Percentiles rank a stretch among this genome's conserved stretches.
phyloP scores from a whole-genome alignment of 2,888 invertebrate genomes.

The Strigamia maritima region DNA sequence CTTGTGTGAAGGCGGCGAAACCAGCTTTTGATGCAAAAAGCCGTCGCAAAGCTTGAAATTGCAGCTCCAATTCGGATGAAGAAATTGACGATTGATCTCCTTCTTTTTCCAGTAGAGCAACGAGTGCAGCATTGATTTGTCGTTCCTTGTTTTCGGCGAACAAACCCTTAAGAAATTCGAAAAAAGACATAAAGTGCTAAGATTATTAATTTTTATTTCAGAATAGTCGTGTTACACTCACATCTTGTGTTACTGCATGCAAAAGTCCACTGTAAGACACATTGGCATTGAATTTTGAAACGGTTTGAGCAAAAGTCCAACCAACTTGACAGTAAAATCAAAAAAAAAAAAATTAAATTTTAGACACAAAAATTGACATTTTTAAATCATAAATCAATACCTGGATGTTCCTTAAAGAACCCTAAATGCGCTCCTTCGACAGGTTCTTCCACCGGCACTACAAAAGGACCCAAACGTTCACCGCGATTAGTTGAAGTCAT shows the following conservation, averaged over 20 bases:
- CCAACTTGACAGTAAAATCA: slow-evolving; percentile 51
- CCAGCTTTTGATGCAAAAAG: slow-evolving; percentile 97
- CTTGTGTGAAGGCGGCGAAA: slow-evolving; percentile 88
- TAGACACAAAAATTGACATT: background rate
- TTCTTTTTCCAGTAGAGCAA: slow-evolving; percentile 72
- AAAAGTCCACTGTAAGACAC: slow-evolving; percentile 95
- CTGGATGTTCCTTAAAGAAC: slow-evolving; percentile 65
- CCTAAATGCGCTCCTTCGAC: slow-evolving; percentile 86
- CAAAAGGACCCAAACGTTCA: slow-evolving; percentile 82
- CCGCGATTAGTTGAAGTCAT: slow-evolving; percentile 80
- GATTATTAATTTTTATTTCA: background rate
- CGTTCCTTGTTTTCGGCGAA: slow-evolving; percentile 99
- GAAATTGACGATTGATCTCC: slow-evolving; percentile 62
- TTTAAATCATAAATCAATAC: slow-evolving; percentile 45
- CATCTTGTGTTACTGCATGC: slow-evolving; percentile 94
- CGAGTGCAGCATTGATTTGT: slow-evolving; percentile 85
- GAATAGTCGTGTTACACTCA: slow-evolving; percentile 56
- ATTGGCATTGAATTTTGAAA: slow-evolving; percentile 94
- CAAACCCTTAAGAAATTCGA: slow-evolving; percentile 67
- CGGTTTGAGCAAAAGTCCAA: slow-evolving; percentile 71
- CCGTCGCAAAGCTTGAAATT: slow-evolving; percentile 89
- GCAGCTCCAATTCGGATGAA: slow-evolving; percentile 74
- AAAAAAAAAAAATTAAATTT: no score
- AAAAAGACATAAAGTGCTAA: slow-evolving; percentile 8
- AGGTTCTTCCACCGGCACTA: slow-evolving; percentile 85